These are phyloP conservation scores for Zosterops japonicus DNA, from an alignment of 2,113 vertebrate genomes.

Conservation along the genomic window DNA sequence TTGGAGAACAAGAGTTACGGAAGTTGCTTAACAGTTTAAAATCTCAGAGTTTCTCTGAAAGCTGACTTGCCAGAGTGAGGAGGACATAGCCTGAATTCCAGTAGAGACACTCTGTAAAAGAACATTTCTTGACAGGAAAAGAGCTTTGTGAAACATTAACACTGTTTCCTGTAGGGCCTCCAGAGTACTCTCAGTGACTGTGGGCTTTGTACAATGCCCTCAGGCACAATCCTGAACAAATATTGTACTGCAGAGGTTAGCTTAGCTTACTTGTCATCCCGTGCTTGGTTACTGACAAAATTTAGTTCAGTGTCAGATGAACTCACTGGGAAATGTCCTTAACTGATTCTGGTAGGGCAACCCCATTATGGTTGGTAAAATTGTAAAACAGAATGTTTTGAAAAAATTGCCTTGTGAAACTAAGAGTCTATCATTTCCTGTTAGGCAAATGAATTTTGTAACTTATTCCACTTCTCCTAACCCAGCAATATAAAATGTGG, in stretches of 20 bases:
- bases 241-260: neutral
- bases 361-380: neutral
- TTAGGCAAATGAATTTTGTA: neutral
- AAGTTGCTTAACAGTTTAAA: neutral
- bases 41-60: neutral
- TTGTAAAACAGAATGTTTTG: neutral
- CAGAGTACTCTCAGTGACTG: neutral
- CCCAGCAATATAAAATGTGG: neutral
- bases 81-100: neutral
- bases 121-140: neutral
- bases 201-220: neutral
- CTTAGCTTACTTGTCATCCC: neutral
- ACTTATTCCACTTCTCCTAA: neutral
- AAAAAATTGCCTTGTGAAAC: neutral
- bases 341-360: neutral
- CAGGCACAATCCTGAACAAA: neutral
- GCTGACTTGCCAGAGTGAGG: neutral
- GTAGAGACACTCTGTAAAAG: neutral
- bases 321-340: neutral
- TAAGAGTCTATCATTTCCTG: neutral
- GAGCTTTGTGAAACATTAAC: fast-evolving
- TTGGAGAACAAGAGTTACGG: neutral
- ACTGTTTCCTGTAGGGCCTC: neutral
- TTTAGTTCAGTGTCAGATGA: neutral
- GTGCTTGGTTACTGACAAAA: neutral